A percentile compares a stretch with the other conserved stretches of the same genome.
These are phyloP conservation scores for Tinea semifulvella DNA, from an alignment of 2,888 invertebrate genomes.

Conservation along the genomic window DNA sequence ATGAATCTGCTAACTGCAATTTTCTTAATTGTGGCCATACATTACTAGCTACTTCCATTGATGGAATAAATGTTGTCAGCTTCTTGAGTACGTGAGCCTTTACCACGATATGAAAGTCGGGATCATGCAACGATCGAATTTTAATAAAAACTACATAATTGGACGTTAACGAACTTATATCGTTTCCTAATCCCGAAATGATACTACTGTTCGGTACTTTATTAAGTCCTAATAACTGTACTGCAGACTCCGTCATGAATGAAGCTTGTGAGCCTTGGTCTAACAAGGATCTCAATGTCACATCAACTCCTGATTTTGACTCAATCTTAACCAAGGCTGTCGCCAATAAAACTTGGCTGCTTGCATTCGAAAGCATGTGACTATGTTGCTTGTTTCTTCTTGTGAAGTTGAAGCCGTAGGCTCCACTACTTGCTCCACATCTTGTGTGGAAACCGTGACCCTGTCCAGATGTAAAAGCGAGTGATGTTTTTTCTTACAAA, in stretches of 20 bases:
- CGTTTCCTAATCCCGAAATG: no score
- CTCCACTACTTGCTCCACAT: neutral
- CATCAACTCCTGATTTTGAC: neutral
- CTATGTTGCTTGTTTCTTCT: no score
- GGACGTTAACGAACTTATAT: no score
- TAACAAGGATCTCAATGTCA: slow-evolving; percentile 15
- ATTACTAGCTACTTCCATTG: slow-evolving; percentile 15
- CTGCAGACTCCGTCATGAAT: no score
- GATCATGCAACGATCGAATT: slow-evolving; percentile 17
- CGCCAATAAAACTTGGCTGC: neutral
- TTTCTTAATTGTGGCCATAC: neutral
- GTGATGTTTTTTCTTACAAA: neutral
- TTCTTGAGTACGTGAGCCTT: slow-evolving; percentile 19
- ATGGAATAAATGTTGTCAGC: slow-evolving; percentile 18
- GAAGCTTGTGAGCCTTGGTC: no score
- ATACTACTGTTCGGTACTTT: no score
- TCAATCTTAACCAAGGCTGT: no score
- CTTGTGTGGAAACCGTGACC: neutral
- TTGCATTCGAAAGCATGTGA: neutral
- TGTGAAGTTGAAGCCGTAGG: neutral
- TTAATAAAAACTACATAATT: slow-evolving; percentile 18
- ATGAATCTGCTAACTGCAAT: slow-evolving; percentile 1
- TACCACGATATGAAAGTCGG: slow-evolving; percentile 16
- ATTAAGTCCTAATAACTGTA: no score
- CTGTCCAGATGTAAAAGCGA: neutral